Base-by-base conservation (phyloP, 2,113 vertebrate genomes). In the Platichthys stellatus region DNA sequence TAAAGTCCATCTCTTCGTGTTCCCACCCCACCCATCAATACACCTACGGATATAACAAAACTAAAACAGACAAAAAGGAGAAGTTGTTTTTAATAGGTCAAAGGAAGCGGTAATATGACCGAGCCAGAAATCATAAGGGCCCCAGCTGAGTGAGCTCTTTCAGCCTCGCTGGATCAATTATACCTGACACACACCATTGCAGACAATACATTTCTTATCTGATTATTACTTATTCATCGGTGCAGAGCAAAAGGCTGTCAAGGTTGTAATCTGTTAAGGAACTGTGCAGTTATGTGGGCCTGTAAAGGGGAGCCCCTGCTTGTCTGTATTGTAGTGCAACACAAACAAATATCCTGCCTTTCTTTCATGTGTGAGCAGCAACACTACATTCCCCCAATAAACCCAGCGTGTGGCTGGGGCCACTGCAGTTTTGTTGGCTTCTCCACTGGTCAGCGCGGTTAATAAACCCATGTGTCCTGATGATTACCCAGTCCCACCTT, bases 1-100 rank as follows among this genome's bases (percentile, higher is more conserved):
- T 87, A 83, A 88, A 86, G 90, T 89, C 82, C 72, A 60, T 83
- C 86, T 86, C 72, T 76, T 83, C 49, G 17, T 54, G 11, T 60
- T n/a, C 74, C 58, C 31, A 28, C 23, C 4, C 40, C 12, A 4
- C 9, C n/a, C 26, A 60, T 72, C 47, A 58, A 88, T 71, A 80
- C 35, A 23, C 67, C 20, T n/a, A n/a, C 51, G 8, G 51, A 54
- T 54, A n/a, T 54, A 11, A n/a, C n/a, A 23, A 23, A 13, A 77
- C 45, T 74, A 66, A 65, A 67, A 45, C 43, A 63, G 15, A 71
- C 57, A 64, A 58, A 31, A 63, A 76, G 15, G 0, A 1, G 9
- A 12, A 23, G 23, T 47, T 71, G 28, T 69, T 82, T 74, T 75
- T 31, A 80, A 75, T 20, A 31, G 53, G 74, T 80, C 57, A 68